phyloP scores from a whole-genome alignment of 2,797 vertebrate species.

The Protonibea diacanthus region DNA sequence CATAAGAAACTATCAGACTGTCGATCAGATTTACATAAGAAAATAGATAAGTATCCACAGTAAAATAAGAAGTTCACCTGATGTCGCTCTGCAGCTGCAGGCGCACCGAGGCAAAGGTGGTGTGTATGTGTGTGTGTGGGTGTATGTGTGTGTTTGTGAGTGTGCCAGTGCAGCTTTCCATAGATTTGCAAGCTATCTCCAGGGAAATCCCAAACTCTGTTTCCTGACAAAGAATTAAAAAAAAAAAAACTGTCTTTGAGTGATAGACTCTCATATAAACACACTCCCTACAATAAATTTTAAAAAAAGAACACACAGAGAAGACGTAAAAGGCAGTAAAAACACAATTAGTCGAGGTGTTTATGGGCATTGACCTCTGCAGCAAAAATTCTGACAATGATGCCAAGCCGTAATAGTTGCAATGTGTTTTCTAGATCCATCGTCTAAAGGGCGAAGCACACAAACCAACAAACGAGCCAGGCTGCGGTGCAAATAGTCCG shows the following conservation, averaged over 20 bases:
- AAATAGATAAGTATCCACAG: no score
- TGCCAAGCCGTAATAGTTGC: constrained; percentile 25
- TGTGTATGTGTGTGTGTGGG: neutral
- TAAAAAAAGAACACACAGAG: neutral
- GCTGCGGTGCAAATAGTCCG: neutral
- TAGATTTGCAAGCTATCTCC: constrained; percentile 6
- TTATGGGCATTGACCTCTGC: constrained; percentile 9
- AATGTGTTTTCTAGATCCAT: constrained; percentile 26
- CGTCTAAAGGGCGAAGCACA: neutral
- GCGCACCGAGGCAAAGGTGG: neutral
- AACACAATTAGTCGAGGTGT: neutral
- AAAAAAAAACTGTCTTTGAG: neutral
- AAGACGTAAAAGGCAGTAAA: neutral
- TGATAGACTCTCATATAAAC: neutral
- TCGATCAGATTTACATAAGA: neutral
- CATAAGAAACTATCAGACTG: neutral
- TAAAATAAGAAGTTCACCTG: constrained; percentile 22
- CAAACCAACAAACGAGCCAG: neutral
- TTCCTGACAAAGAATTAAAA: neutral
- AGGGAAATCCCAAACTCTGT: neutral
- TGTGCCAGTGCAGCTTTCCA: constrained; percentile 7
- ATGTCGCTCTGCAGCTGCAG: constrained; percentile 1
- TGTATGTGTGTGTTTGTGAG: neutral
- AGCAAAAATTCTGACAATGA: neutral
- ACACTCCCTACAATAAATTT: no score